Conservation (phyloP, 2,113 vertebrate genomes). For the Calyptomena viridis region DNA sequence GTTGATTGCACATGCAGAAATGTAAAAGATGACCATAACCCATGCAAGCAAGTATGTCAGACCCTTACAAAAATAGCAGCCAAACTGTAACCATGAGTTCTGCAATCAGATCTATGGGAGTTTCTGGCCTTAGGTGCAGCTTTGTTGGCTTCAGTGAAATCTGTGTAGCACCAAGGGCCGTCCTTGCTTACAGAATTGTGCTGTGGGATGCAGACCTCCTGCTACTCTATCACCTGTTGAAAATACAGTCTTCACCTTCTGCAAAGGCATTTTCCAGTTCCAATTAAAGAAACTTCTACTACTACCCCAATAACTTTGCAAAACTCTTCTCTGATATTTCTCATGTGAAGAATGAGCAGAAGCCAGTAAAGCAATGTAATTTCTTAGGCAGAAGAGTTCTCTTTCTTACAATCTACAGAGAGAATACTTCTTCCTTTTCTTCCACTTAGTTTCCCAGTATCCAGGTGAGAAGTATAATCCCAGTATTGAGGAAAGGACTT, state of each 20-base stretch:
- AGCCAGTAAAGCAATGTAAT: not conserved
- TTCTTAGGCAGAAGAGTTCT: not conserved
- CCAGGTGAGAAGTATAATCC: not conserved
- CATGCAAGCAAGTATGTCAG: not conserved
- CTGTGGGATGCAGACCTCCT: not conserved
- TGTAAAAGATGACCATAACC: not conserved
- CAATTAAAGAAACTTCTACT: not conserved
- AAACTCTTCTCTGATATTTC: not conserved
- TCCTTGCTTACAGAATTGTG: rapidly evolving
- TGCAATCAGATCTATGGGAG: not conserved
- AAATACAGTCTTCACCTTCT: not conserved
- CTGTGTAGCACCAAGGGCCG: not conserved
- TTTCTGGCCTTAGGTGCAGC: not conserved
- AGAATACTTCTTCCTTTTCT: not conserved
- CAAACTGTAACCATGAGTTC: not conserved
- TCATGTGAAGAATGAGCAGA: not conserved
- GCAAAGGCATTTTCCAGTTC: not conserved
- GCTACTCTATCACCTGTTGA: not conserved
- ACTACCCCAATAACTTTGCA: not conserved
- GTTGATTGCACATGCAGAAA: not conserved
- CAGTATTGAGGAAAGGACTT: not conserved
- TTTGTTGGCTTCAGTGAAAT: not conserved
- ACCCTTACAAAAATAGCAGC: not conserved
- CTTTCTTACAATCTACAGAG: not conserved
- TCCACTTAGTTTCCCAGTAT: not conserved